A percentile compares a stretch with the other conserved stretches of the same genome.
Conservation (phyloP, 1,140 invertebrate genomes). For the Cydia strobilella region DNA sequence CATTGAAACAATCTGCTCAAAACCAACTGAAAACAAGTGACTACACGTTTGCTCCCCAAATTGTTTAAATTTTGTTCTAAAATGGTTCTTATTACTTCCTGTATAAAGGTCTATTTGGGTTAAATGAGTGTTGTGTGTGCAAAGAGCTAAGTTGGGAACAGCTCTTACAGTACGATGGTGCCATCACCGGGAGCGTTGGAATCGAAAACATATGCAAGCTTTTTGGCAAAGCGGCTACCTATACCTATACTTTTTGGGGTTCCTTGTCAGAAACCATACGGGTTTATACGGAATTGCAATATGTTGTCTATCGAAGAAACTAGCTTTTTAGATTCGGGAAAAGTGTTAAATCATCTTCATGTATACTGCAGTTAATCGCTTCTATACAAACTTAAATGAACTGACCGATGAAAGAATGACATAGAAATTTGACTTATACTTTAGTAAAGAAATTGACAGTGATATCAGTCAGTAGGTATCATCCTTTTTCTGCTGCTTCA, state of each 20-base stretch:
- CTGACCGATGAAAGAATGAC: too few relatives aligned
- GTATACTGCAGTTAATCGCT: too few relatives aligned
- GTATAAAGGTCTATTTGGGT: background rate
- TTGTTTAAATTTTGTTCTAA: background rate
- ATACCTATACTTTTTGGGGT: background rate
- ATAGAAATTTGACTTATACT: too few relatives aligned
- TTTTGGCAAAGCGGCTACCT: constrained; percentile 10
- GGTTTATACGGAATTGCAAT: background rate
- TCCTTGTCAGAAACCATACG: background rate
- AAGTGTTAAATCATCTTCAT: too few relatives aligned
- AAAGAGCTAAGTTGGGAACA: constrained; percentile 5
- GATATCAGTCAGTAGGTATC: too few relatives aligned
- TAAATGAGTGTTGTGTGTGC: background rate
- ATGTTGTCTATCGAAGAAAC: too few relatives aligned
- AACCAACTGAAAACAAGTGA: background rate
- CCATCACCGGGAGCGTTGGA: background rate
- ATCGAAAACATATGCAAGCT: background rate
- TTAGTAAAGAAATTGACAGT: too few relatives aligned
- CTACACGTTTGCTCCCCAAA: background rate
- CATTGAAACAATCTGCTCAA: constrained; percentile 4
- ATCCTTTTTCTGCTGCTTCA: too few relatives aligned
- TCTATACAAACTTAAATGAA: too few relatives aligned
- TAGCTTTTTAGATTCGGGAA: too few relatives aligned
- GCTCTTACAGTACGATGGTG: background rate
- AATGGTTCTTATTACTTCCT: background rate